These are phyloP conservation scores for Tenthredo distinguenda DNA, from an alignment of 2,888 invertebrate species.

Conservation along the genomic window DNA sequence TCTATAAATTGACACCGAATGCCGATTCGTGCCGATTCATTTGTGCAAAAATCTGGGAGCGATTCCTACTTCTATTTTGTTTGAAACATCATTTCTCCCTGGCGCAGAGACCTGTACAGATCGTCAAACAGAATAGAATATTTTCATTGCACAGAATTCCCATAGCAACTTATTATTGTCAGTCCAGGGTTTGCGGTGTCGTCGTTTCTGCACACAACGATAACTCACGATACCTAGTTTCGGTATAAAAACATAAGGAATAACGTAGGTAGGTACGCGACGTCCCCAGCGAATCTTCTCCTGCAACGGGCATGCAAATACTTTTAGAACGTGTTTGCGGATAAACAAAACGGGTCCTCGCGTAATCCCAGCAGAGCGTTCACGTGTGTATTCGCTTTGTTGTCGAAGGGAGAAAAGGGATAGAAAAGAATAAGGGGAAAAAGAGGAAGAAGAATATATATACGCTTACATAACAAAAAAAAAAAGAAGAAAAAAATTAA, in stretches of 20 bases:
- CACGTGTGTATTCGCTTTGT: constrained; percentile 56
- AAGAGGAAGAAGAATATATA: neutral
- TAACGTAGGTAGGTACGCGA: neutral
- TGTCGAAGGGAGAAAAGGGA: neutral
- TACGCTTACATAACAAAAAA: neutral
- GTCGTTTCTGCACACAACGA: constrained; percentile 39
- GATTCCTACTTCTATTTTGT: no score
- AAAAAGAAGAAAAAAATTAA: neutral
- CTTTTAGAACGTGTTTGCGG: constrained; percentile 58
- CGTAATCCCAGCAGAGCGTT: constrained; percentile 60
- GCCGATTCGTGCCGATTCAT: no score
- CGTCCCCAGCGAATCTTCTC: constrained; percentile 49
- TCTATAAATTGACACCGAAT: no score
- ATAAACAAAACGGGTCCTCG: constrained; percentile 61
- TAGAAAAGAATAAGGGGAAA: neutral
- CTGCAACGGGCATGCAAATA: constrained; percentile 52
- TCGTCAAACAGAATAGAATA: constrained; percentile 68
- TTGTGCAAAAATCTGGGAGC: no score
- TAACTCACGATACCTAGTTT: constrained; percentile 43
- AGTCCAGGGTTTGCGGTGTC: constrained; percentile 37
- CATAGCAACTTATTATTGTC: constrained; percentile 71
- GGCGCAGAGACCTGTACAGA: neutral
- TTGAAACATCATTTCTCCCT: neutral
- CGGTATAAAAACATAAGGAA: constrained; percentile 39
- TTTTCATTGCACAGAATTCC: constrained; percentile 64